phyloP scores from a whole-genome alignment of 2,888 invertebrate genomes.

The Agrotis segetum region DNA sequence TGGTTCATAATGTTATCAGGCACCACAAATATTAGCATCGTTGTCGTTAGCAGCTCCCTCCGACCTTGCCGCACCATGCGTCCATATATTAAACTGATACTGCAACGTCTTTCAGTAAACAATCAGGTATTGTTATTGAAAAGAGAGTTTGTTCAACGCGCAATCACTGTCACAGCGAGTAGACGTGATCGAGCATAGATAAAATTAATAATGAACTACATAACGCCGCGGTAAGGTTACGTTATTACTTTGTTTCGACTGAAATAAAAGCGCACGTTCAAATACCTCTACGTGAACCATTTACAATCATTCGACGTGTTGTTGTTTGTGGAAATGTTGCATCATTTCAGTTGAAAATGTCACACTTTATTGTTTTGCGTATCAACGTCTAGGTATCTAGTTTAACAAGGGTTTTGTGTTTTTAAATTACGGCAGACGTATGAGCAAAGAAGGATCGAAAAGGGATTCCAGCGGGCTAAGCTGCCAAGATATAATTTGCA shows the following conservation, averaged over 20 bases:
- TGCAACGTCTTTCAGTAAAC: constrained; percentile 73
- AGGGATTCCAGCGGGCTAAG: too few species aligned
- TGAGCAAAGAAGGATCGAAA: too few species aligned
- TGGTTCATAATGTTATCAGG: constrained; percentile 89
- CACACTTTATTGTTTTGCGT: too few species aligned
- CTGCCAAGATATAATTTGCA: too few species aligned
- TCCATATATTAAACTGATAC: constrained; percentile 80
- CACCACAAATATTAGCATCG: constrained; percentile 85
- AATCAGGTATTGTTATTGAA: constrained; percentile 75
- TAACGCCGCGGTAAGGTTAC: constrained; percentile 41
- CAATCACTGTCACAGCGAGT: constrained; percentile 50
- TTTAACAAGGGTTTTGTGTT: too few species aligned
- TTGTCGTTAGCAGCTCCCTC: constrained; percentile 82
- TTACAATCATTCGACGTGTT: constrained; percentile 19
- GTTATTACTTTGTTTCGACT: constrained; percentile 37
- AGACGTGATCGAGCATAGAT: constrained; percentile 64
- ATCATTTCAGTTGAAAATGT: constrained; percentile 18
- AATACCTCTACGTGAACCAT: constrained; percentile 21
- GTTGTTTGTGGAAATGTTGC: constrained; percentile 23
- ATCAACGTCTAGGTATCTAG: too few species aligned
- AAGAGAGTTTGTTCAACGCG: constrained; percentile 68
- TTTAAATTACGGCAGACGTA: too few species aligned
- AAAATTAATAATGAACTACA: constrained; percentile 54
- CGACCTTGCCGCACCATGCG: constrained; percentile 81
- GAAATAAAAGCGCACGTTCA: constrained; percentile 44